Percentiles rank a stretch among this genome's conserved stretches.
Conservation (phyloP, 2,797 vertebrate species). For the Chromobotia macracanthus region DNA sequence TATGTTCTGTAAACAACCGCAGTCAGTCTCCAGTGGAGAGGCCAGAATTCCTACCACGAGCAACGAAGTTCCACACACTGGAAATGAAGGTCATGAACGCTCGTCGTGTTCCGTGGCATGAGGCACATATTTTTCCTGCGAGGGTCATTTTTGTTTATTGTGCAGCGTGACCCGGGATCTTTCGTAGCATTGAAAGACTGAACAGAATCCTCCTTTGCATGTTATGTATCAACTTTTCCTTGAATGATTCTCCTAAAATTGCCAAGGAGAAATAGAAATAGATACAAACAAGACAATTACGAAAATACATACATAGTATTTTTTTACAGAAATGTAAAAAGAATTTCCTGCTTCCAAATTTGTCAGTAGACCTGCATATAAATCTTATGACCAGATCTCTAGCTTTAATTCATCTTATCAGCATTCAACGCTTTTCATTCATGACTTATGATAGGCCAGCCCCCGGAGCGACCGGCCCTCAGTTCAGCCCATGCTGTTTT, state of each 20-base stretch:
- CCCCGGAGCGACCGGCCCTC: background rate
- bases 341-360: background rate
- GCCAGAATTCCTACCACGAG: background rate
- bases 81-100: background rate
- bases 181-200: no score
- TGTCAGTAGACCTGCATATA: background rate
- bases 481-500: conserved; percentile 7
- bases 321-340: no score
- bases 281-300: no score
- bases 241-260: no score
- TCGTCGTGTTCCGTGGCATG: background rate
- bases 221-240: no score
- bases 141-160: background rate
- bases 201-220: no score
- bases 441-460: background rate
- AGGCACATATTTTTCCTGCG: no score
- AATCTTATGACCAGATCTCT: background rate
- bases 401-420: background rate
- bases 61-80: background rate
- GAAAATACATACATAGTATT: no score
- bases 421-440: background rate
- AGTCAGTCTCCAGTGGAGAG: background rate
- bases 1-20: background rate
- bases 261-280: no score
- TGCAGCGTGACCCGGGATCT: background rate